A percentile compares a stretch with the other conserved stretches of the same genome.
These are phyloP conservation scores for Etheostoma cragini DNA, from an alignment of 2,113 vertebrate genomes.

Conservation along the genomic window DNA sequence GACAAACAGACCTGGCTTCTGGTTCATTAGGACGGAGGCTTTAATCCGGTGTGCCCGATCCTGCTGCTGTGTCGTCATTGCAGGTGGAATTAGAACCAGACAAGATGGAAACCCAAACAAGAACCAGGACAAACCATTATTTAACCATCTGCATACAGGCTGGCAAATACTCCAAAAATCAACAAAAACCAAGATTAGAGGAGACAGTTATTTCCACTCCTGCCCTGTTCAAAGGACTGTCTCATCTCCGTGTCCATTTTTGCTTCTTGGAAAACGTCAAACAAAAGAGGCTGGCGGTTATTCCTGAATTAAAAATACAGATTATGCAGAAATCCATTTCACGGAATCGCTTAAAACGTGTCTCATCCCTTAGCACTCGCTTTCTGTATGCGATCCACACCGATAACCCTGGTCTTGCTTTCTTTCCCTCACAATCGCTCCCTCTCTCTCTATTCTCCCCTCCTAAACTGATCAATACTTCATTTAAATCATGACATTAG, in stretches of 20 bases:
- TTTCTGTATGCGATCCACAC: constrained; percentile 87
- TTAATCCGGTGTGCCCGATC: constrained; percentile 55
- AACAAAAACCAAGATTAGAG: constrained; percentile 63
- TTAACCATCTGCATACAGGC: constrained; percentile 55
- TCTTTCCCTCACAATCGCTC: constrained; percentile 88
- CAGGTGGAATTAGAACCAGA: constrained; percentile 57
- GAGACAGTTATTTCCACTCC: constrained; percentile 51
- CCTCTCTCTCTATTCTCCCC: constrained; percentile 89
- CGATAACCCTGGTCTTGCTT: constrained; percentile 88
- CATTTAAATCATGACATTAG: constrained; percentile 92
- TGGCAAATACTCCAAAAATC: constrained; percentile 71
- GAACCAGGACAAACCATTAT: constrained; percentile 56
- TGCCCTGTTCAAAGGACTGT: constrained; percentile 53
- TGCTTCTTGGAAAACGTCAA: constrained; percentile 55
- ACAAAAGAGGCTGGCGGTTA: constrained; percentile 60
- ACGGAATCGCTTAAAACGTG: constrained; percentile 79
- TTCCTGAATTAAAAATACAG: constrained; percentile 72
- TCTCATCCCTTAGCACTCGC: constrained; percentile 83
- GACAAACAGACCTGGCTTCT: constrained; percentile 75
- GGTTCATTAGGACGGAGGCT: constrained; percentile 67
- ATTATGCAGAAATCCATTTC: constrained; percentile 76
- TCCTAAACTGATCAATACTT: constrained; percentile 91
- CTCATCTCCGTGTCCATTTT: constrained; percentile 61
- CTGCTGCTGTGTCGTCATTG: constrained; percentile 45
- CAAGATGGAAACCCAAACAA: constrained; percentile 74